Evolutionary conservation across 2,888 invertebrate species (phyloP), one percentile per base, ranked within the genome.

Genomic region (Cryptocheilus praepositus): DNA sequence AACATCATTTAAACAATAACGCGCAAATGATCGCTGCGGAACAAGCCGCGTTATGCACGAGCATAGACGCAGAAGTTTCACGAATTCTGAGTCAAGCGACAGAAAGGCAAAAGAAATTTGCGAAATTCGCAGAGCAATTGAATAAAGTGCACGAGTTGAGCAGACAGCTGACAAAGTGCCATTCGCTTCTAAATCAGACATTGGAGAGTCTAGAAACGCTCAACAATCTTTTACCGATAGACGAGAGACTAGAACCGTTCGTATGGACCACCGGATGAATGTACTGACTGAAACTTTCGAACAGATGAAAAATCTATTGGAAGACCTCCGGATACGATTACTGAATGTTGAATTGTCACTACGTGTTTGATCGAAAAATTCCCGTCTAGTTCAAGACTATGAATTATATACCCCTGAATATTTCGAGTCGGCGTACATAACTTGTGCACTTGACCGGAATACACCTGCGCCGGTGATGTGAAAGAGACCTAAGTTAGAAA

Each of bases 231-330:
- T 89, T 98, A 43, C 96, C 97, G 25, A 91, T 94, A 56, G 94
- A 94, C 18, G 95, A 96, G 78, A 92, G 96, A 15, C 89, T 98
- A 49, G 96, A 97, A 85, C 95, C 97, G 0, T 97, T 98, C 85
- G 93, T 95, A 0, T 96, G 96, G 96, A 95, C 93, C n/a, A 94
- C 94, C 13, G 93, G 94, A 79, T 92, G 85, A 77, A 2, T 16
- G 13, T 44, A 11, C 51, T 60, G 16, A 11, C 44, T 11, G 3
- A 2, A 0, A 61, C 2, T 4, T 3, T 43, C 53, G n/a, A 11
- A 21, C 43, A 19, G 16, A 63, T 62, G 15, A 16, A 43, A 22
- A 52, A 44, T 8, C 8, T 53, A 0, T 2, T 25, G n/a, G n/a
- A n/a, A n/a, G n/a, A 25, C 25, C 36, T 28, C 54, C 16, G 18